phyloP scores from a whole-genome alignment of 1,140 invertebrate species.

The Zaprionus camerounensis region DNA sequence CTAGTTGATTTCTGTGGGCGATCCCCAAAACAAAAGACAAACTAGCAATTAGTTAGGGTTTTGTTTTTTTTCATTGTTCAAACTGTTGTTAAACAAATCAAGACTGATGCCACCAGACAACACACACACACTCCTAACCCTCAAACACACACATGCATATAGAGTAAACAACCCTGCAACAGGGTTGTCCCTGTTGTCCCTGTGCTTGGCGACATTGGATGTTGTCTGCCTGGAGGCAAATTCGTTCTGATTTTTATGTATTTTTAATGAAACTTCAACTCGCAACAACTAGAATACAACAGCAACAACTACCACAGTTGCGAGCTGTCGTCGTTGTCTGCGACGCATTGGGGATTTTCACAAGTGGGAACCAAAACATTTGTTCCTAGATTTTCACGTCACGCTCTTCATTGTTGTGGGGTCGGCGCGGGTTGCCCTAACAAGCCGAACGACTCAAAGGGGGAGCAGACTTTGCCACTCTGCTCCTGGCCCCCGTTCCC shows the following conservation, averaged over 20 bases:
- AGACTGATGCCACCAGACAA: constrained; percentile 7
- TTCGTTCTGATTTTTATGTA: constrained; percentile 68
- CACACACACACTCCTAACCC: constrained; percentile 2
- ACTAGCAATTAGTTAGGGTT: constrained; percentile 71
- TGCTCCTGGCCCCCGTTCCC: constrained; percentile 5
- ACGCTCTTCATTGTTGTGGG: constrained; percentile 48
- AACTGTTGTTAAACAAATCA: constrained; percentile 69
- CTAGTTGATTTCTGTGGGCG: constrained; percentile 50
- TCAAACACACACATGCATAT: constrained; percentile 20
- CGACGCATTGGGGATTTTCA: constrained; percentile 61
- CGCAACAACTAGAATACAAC: constrained; percentile 29
- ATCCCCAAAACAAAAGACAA: constrained; percentile 56
- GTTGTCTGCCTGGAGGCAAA: constrained; percentile 38
- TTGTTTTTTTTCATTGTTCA: constrained; percentile 35
- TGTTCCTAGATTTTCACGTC: constrained; percentile 82
- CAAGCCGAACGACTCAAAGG: constrained; percentile 27
- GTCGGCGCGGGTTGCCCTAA: constrained; percentile 41
- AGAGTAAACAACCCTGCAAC: constrained; percentile 30
- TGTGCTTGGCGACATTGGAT: constrained; percentile 23
- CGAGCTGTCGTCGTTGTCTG: constrained; percentile 37
- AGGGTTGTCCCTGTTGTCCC: constrained; percentile 20
- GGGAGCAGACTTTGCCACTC: constrained; percentile 30
- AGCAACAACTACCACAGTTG: constrained; percentile 20
- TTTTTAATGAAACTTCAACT: constrained; percentile 71
- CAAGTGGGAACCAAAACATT: constrained; percentile 83